phyloP scores from a whole-genome alignment of 2,888 invertebrate species.

The Andrena bucephala region DNA sequence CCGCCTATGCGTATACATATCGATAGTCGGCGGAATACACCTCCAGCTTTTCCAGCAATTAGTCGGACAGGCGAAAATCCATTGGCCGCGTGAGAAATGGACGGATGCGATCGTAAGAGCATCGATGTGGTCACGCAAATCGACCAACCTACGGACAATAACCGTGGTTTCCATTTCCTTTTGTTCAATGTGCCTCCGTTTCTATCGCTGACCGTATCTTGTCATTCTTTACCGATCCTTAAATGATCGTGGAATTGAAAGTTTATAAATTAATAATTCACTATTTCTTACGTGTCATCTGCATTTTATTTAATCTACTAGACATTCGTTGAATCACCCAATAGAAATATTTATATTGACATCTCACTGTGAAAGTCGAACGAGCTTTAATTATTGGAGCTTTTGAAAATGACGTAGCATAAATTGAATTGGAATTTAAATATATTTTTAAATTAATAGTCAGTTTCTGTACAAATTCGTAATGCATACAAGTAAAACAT shows the following conservation, averaged over 20 bases:
- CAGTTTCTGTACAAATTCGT: background rate
- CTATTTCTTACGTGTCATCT: too few relatives aligned
- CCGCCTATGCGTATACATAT: constrained; percentile 68
- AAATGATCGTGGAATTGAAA: constrained; percentile 30
- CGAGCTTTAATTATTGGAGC: too few relatives aligned
- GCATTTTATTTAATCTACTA: too few relatives aligned
- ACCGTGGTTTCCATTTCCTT: constrained; percentile 48
- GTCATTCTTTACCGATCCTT: background rate
- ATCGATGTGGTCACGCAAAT: constrained; percentile 67
- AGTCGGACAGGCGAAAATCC: constrained; percentile 75
- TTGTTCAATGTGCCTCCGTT: constrained; percentile 8
- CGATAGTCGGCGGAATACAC: constrained; percentile 66
- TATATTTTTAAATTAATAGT: background rate
- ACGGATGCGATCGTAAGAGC: constrained; percentile 61
- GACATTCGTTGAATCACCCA: too few relatives aligned
- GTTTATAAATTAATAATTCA: constrained; percentile 19
- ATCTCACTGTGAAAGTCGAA: too few relatives aligned
- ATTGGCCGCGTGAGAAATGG: constrained; percentile 73
- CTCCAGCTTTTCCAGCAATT: constrained; percentile 75
- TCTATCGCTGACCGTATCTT: constrained; percentile 58
- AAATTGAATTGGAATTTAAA: background rate
- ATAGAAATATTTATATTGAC: too few relatives aligned
- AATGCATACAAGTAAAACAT: background rate
- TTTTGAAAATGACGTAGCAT: background rate
- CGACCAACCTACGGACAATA: constrained; percentile 60